phyloP scores from a whole-genome alignment of 2,797 vertebrate genomes.

The Acestrorhynchus altus region DNA sequence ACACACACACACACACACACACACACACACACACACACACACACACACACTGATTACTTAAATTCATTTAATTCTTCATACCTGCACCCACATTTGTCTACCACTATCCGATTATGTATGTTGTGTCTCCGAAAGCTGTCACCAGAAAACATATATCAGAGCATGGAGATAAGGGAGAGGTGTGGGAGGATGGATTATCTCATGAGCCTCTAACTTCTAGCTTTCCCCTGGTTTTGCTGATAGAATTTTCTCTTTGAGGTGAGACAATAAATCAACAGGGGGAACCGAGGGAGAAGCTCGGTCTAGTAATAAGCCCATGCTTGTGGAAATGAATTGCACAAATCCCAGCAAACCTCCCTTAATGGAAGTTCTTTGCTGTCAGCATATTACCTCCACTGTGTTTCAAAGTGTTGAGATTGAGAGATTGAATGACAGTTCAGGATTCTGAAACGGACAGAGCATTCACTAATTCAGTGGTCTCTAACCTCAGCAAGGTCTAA shows the following conservation, averaged over 20 bases:
- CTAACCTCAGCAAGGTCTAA: not conserved
- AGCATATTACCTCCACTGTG: not conserved
- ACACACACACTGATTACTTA: constrained; percentile 14
- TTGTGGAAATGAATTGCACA: constrained; percentile 19
- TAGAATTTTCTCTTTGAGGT: constrained; percentile 41
- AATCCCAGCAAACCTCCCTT: constrained; percentile 7
- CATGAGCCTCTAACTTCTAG: constrained; percentile 19
- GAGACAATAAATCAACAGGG: constrained; percentile 46
- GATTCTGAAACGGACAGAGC: not conserved
- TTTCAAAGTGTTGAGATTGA: not conserved
- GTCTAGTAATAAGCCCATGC: constrained; percentile 18
- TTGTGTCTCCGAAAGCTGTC: constrained; percentile 29
- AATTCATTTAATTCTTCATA: constrained; percentile 37
- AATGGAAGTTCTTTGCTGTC: constrained; percentile 29
- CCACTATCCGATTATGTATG: constrained; percentile 25
- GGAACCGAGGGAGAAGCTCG: constrained; percentile 14
- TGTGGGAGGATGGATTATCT: constrained; percentile 29
- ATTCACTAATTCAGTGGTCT: not conserved
- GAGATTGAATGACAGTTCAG: constrained; percentile 23
- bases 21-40: not conserved
- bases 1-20: not conserved
- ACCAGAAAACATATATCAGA: constrained; percentile 18
- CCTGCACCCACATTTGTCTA: constrained; percentile 26
- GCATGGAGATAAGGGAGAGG: constrained; percentile 12
- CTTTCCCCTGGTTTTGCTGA: constrained; percentile 9